These are phyloP conservation scores for Drosophila elegans DNA, from an alignment of 1,140 invertebrate species.

Conservation along the genomic window DNA sequence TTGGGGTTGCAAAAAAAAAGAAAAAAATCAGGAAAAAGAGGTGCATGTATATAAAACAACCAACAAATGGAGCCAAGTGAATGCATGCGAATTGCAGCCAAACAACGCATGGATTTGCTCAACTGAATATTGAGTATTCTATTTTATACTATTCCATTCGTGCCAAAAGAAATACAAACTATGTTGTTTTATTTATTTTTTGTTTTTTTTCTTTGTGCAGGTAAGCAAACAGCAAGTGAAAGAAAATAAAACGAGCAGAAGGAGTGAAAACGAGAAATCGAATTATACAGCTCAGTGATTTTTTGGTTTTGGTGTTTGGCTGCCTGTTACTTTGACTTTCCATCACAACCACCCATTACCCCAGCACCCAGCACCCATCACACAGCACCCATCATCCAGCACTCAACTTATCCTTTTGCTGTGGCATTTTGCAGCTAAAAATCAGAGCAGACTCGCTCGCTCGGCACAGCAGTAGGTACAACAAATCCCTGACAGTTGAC, in stretches of 20 bases:
- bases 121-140: slow-evolving; percentile 82
- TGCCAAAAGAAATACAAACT: slow-evolving; percentile 52
- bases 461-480: slow-evolving; percentile 48
- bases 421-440: slow-evolving; percentile 80
- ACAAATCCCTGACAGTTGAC: slow-evolving; percentile 81
- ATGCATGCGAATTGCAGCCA: slow-evolving; percentile 68
- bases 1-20: background rate
- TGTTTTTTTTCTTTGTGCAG: slow-evolving; percentile 42
- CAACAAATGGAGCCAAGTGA: slow-evolving; percentile 54
- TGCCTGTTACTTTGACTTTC: slow-evolving; percentile 78
- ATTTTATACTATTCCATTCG: slow-evolving; percentile 53
- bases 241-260: slow-evolving; percentile 29
- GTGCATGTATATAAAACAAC: background rate
- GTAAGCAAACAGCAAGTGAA: slow-evolving; percentile 59
- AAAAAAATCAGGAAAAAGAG: background rate
- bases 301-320: slow-evolving; percentile 82
- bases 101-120: slow-evolving; percentile 80
- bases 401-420: slow-evolving; percentile 65
- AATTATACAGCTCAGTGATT: slow-evolving; percentile 84
- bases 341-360: slow-evolving; percentile 16
- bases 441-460: slow-evolving; percentile 49
- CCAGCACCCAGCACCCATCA: slow-evolving; percentile 3
- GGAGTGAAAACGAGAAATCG: slow-evolving; percentile 78
- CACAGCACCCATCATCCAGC: slow-evolving; percentile 8
- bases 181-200: slow-evolving; percentile 72